These are phyloP conservation scores for Setophaga kirtlandii DNA, from an alignment of 2,113 vertebrate species.

Conservation along the genomic window DNA sequence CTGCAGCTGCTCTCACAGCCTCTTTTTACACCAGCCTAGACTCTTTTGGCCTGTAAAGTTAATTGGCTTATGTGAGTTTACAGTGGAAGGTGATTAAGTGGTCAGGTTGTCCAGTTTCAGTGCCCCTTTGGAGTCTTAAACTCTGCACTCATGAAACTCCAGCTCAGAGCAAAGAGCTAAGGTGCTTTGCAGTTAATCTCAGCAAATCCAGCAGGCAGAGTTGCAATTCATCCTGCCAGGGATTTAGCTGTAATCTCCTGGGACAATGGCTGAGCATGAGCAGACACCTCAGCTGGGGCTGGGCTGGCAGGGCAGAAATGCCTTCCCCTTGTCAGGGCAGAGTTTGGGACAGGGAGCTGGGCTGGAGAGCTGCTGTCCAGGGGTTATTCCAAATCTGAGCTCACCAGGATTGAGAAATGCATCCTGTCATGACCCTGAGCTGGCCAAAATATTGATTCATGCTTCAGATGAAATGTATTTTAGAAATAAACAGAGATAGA, in stretches of 20 bases:
- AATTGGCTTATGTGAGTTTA: neutral
- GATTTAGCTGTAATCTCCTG: conserved; percentile 2
- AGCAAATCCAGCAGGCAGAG: conserved; percentile 36
- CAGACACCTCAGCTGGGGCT: neutral
- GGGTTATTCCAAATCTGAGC: neutral
- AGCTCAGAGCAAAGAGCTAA: conserved; percentile 5
- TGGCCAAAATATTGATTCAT: neutral
- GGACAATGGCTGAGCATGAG: neutral
- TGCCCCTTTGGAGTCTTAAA: conserved; percentile 6
- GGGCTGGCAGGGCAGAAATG: neutral
- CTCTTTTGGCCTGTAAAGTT: neutral
- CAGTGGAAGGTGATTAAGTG: neutral
- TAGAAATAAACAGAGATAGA: neutral
- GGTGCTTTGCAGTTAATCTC: conserved; percentile 44
- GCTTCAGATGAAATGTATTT: neutral
- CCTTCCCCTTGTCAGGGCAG: neutral
- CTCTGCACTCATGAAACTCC: neutral
- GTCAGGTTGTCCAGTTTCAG: neutral
- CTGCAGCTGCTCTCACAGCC: neutral
- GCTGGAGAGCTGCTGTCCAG: neutral
- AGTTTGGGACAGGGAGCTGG: neutral
- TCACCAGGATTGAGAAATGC: neutral
- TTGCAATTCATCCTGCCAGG: neutral
- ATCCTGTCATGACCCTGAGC: neutral
- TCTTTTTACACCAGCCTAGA: neutral